These are phyloP conservation scores for Bovichtus variegatus DNA, from an alignment of 2,797 vertebrate species.

Conservation along the genomic window DNA sequence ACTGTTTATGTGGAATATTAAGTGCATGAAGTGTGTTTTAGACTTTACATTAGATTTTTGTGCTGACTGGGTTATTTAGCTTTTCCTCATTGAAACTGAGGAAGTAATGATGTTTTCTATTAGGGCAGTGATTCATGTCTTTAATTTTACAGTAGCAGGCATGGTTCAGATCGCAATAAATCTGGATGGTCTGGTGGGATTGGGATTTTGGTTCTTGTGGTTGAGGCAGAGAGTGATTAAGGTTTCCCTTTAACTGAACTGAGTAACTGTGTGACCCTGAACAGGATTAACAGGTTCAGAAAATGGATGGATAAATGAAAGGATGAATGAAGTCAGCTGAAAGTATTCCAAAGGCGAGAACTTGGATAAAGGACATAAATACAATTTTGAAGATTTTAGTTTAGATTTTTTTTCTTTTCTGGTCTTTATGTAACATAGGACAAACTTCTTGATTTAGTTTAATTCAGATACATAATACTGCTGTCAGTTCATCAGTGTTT, in stretches of 20 bases:
- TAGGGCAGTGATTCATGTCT: neutral
- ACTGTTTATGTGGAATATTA: neutral
- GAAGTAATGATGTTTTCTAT: neutral
- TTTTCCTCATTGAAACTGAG: neutral
- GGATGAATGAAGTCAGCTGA: neutral
- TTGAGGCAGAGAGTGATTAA: neutral
- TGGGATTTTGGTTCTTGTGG: neutral
- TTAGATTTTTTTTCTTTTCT: neutral
- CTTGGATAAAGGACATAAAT: neutral
- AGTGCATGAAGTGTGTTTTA: neutral
- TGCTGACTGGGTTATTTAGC: neutral
- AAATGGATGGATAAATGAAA: neutral
- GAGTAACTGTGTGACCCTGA: neutral
- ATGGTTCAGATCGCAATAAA: neutral
- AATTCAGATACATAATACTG: neutral
- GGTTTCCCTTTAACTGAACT: neutral
- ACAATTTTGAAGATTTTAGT: neutral
- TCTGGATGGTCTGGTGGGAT: neutral
- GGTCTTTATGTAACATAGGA: neutral
- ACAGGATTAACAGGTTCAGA: neutral
- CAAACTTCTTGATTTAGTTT: neutral
- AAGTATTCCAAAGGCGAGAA: neutral
- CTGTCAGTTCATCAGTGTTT: neutral
- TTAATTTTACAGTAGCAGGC: neutral
- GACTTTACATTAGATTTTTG: neutral